Base-by-base conservation (phyloP, 2,888 invertebrate species). In the Trichopoda pennipes region DNA sequence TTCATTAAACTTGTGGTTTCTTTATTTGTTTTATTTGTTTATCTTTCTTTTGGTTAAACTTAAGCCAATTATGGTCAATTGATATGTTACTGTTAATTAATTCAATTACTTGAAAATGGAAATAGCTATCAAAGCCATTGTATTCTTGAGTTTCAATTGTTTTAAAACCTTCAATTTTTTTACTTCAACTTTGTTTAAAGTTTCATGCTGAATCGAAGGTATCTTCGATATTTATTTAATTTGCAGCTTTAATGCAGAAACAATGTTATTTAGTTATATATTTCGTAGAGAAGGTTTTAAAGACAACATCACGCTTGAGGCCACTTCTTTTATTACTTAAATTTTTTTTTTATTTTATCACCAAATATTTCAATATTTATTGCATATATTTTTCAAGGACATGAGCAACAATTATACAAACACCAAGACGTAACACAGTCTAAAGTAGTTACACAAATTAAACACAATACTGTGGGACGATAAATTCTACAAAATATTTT, bases 61-160 rank as follows among this genome's bases (percentile, higher is more conserved):
- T 68, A 3, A 38, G 12, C 38, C 12, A 38, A 12, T 38, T 38
- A 7, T 66, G 47, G 51, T 21, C 55, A 68, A 73, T 68, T 72
- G 66, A 61, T 42, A 76, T 70, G 44, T 47, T 44, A 70, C 64
- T 60, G 76, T 63, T 42, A 49, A 51, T 42, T 61, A 32, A 60
- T 56, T 80, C n/a, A 66, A 53, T 16, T 60, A 32, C 19, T 49
- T 44, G 32, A 51, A 64, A 72, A 44, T 44, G 35, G 0, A 42
- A 49, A 28, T 64, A 64, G 35, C 17, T 38, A 9, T 28, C 55
- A 56, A 17, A 44, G 14, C 14, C 7, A 21, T 17, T 38, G 17
- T 58, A 2, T 35, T 35, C 17, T 58, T 64, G 32, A 17, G 51
- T 64, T 72, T 58, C 16, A 56, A 32, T 78, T 51, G 28, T 61